phyloP scores from a whole-genome alignment of 2,888 invertebrate genomes.

The Chironomus tentans region DNA sequence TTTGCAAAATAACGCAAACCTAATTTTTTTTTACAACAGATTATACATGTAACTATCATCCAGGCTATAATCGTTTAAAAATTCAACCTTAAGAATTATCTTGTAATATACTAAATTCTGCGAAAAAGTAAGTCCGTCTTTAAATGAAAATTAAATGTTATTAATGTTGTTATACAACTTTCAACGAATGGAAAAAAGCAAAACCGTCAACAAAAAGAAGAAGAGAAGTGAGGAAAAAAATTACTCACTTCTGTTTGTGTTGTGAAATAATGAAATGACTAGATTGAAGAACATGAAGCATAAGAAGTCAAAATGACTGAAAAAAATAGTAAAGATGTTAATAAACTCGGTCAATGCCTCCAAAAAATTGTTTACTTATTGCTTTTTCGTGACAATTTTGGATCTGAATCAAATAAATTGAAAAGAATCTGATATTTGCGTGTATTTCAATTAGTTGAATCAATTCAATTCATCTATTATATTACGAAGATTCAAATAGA shows the following conservation, averaged over 20 bases:
- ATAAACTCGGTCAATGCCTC: background rate
- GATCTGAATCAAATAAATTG: background rate
- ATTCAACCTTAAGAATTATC: too few relatives aligned
- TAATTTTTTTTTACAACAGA: too few relatives aligned
- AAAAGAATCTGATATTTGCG: background rate
- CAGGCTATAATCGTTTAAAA: too few relatives aligned
- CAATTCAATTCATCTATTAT: too few relatives aligned
- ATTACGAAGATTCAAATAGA: too few relatives aligned
- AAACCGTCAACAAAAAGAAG: too few relatives aligned
- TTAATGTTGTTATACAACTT: background rate
- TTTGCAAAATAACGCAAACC: too few relatives aligned
- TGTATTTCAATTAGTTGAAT: background rate
- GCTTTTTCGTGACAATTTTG: background rate
- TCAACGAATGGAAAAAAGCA: background rate
- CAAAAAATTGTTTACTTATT: background rate
- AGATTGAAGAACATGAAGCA: background rate
- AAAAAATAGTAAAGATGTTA: background rate
- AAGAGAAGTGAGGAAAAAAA: too few relatives aligned
- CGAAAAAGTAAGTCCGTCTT: too few relatives aligned
- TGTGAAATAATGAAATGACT: background rate
- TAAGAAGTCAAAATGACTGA: background rate
- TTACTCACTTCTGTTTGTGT: background rate
- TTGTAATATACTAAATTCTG: too few relatives aligned
- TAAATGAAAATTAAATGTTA: background rate
- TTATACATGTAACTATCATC: too few relatives aligned